Evolutionary conservation across 2,888 invertebrate genomes (phyloP).

Genomic region (Netelia fuscicornis): DNA sequence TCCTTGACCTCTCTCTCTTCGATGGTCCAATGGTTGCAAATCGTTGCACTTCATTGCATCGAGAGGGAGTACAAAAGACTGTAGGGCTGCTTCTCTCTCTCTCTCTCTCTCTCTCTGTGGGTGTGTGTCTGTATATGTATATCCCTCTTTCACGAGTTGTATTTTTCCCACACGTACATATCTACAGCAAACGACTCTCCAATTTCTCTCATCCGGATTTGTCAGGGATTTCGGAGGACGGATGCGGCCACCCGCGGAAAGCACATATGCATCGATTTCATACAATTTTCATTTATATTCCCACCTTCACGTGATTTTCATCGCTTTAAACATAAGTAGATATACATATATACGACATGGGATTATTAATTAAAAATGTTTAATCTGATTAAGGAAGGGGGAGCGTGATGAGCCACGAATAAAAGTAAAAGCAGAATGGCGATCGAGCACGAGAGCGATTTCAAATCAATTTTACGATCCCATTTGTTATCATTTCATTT

Average conservation of each 20-base stretch:
- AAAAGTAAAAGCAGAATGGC: background rate
- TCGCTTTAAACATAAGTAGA: conserved; percentile 1
- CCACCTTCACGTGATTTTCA: conserved; percentile 28
- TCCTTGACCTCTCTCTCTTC: background rate
- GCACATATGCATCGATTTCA: background rate
- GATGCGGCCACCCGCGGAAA: background rate
- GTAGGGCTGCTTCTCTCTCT: background rate
- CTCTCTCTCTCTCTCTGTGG: background rate
- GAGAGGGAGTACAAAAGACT: background rate
- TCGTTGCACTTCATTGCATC: conserved; percentile 37
- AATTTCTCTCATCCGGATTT: conserved; percentile 40
- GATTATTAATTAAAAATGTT: conserved; percentile 20
- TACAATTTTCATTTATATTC: conserved; percentile 43
- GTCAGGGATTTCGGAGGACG: background rate
- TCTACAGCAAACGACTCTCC: conserved; percentile 21
- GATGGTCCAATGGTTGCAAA: conserved; percentile 38
- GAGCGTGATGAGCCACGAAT: background rate
- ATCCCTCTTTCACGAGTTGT: background rate
- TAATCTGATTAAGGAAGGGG: conserved; percentile 3
- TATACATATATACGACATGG: background rate
- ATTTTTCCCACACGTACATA: background rate
- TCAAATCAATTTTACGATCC: conserved; percentile 47
- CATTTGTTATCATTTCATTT: conserved; percentile 62
- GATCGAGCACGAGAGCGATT: conserved; percentile 14
- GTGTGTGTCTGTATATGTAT: background rate